These are phyloP conservation scores for Amphibalanus amphitrite DNA, from an alignment of 1,140 invertebrate species.

Conservation along the genomic window DNA sequence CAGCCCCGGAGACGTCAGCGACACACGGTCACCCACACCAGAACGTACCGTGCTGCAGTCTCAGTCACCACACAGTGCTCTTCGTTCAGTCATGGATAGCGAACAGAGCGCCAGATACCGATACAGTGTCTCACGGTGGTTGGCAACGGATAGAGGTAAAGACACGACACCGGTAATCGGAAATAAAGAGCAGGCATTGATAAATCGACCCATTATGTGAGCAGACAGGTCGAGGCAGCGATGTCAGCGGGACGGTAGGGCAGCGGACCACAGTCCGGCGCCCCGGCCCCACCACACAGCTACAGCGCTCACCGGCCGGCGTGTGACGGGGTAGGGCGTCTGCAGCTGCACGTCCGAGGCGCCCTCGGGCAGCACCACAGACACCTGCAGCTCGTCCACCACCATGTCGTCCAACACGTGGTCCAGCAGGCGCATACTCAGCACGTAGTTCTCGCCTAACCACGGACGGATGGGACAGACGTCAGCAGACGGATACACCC, in stretches of 20 bases:
- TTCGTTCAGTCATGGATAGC: too few relatives aligned
- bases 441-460: slow-evolving; percentile 47
- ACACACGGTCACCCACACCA: slow-evolving; percentile 80
- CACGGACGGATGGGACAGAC: too few relatives aligned
- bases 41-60: slow-evolving; percentile 73
- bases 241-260: slow-evolving; percentile 45
- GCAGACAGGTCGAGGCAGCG: slow-evolving; percentile 87
- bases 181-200: too few relatives aligned
- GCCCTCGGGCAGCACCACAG: slow-evolving; percentile 89
- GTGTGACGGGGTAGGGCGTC: slow-evolving; percentile 61
- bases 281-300: too few relatives aligned
- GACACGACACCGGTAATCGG: too few relatives aligned
- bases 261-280: too few relatives aligned
- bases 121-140: too few relatives aligned
- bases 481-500: too few relatives aligned
- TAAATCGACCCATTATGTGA: too few relatives aligned
- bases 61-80: too few relatives aligned
- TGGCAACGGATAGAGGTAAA: too few relatives aligned
- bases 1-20: slow-evolving; percentile 93
- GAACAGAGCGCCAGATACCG: too few relatives aligned
- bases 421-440: slow-evolving; percentile 86
- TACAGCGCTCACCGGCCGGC: slow-evolving; percentile 30
- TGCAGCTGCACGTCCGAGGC: slow-evolving; percentile 58
- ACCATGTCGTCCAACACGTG: slow-evolving; percentile 95
- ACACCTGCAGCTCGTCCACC: slow-evolving; percentile 74